Conservation (phyloP, 2,797 vertebrate species). For the Bradypodion pumilum region DNA sequence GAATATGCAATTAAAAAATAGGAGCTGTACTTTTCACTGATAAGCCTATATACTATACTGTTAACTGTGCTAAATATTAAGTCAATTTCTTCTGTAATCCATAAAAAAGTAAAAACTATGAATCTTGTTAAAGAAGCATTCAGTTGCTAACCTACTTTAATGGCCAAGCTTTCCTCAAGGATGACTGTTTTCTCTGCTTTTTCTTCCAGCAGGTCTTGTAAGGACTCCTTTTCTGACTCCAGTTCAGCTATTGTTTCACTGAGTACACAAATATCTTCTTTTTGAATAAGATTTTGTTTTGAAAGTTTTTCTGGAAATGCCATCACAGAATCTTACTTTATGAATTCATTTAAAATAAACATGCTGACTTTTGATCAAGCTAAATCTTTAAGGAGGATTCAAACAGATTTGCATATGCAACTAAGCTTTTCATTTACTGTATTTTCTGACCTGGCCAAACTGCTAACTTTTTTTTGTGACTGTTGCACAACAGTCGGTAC, state of each 20-base stretch:
- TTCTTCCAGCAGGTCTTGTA: conserved; percentile 77
- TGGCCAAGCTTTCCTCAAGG: conserved; percentile 70
- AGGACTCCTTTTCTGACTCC: conserved; percentile 73
- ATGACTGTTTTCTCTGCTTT: conserved; percentile 72
- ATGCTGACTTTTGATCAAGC: background rate
- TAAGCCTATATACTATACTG: conserved; percentile 5
- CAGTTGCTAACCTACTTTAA: conserved; percentile 68
- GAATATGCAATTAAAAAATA: background rate
- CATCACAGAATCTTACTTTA: conserved; percentile 58
- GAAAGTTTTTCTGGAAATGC: conserved; percentile 71
- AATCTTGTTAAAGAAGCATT: conserved; percentile 29
- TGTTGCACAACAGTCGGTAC: background rate
- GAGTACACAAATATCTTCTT: conserved; percentile 75
- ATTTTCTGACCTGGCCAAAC: background rate
- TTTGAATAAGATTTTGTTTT: conserved; percentile 68
- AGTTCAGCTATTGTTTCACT: conserved; percentile 72
- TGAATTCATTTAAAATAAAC: conserved; percentile 36
- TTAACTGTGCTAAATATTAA: background rate
- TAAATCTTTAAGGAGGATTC: background rate
- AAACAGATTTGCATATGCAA: background rate
- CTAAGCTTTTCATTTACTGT: background rate
- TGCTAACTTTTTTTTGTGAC: background rate
- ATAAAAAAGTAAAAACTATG: conserved; percentile 15
- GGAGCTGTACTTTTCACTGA: conserved; percentile 5
- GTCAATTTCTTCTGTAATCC: conserved; percentile 20